Evolutionary conservation across 2,888 invertebrate genomes (phyloP), one percentile per base, ranked within the genome.

Genomic region (Dimorphilus gyrociliatus): DNA sequence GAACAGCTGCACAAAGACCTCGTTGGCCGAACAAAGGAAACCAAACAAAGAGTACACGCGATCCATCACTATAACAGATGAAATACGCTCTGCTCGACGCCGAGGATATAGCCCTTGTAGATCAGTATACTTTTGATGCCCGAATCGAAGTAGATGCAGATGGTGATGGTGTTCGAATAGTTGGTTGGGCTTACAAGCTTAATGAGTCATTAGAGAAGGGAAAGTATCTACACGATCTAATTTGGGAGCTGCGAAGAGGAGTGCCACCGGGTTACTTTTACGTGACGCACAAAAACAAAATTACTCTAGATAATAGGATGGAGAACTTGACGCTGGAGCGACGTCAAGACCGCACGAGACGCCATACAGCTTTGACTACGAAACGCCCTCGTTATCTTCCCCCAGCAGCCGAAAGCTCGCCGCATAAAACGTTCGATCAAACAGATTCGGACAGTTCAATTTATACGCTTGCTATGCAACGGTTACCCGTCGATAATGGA

Each of bases 51-150:
- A n/a, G n/a, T n/a, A n/a, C n/a, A n/a, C n/a, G n/a, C n/a, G n/a
- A n/a, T n/a, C n/a, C n/a, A n/a, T n/a, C n/a, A n/a, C n/a, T n/a
- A n/a, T n/a, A n/a, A 13, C 51, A 67, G 66, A 56, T 64, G 32
- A 67, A 67, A 49, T 67, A 66, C 47, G 60, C 65, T 3, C 47
- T 67, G 23, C 47, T 67, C 36, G 67, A 67, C 48, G 66, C 67
- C 45, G 45, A 58, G 35, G 66, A 67, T 45, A 66, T 67, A 33
- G 50, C 52, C 19, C 46, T 66, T 19, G 63, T 67, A 10, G 62
- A 65, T 36, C 55, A 63, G 36, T 63, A 59, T 45, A 62, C 61
- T 29, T 66, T 67, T 46, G 67, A 62, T 50, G 66, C 66, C 12
- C 50, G 62, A 31, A 54, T 67, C 17, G 64, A 66, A 41, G 60